Evolutionary conservation across 2,113 vertebrate genomes (phyloP).

Genomic region (Pseudorasbora parva): DNA sequence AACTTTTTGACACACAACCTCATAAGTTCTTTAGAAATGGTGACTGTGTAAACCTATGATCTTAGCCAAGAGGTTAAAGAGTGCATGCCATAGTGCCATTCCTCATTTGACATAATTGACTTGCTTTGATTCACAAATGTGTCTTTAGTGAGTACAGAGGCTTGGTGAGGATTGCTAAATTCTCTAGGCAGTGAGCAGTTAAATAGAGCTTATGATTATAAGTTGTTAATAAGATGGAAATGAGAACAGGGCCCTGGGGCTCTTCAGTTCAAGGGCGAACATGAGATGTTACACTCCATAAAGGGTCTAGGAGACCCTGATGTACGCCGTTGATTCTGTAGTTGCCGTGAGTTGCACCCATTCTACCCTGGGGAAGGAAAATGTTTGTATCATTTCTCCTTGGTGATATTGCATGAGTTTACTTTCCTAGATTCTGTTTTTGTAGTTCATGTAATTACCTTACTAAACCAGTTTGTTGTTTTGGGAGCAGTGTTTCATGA

Average conservation of each 20-base stretch:
- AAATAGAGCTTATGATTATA: neutral
- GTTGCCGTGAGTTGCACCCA: neutral
- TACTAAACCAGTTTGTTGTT: slow-evolving; percentile 9
- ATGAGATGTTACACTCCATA: neutral
- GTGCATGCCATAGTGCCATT: neutral
- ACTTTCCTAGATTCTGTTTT: neutral
- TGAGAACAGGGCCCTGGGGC: neutral
- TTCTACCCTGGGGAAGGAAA: neutral
- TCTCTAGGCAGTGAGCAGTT: neutral
- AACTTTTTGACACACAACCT: neutral
- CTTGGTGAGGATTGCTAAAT: neutral
- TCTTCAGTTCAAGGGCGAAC: slow-evolving; percentile 13
- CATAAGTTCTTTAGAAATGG: neutral
- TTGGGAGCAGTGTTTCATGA: neutral
- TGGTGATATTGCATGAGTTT: slow-evolving; percentile 9
- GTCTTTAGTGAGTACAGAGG: neutral
- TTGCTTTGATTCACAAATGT: neutral
- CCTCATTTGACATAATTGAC: neutral
- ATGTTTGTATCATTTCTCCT: neutral
- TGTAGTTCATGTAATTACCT: slow-evolving; percentile 22
- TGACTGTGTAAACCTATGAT: neutral
- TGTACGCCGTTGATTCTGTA: neutral
- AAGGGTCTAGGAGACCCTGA: neutral
- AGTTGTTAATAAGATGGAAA: slow-evolving; percentile 32
- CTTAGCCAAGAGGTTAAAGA: neutral